phyloP scores from a whole-genome alignment of 2,797 vertebrate genomes.

The Hoplostethus atlanticus region DNA sequence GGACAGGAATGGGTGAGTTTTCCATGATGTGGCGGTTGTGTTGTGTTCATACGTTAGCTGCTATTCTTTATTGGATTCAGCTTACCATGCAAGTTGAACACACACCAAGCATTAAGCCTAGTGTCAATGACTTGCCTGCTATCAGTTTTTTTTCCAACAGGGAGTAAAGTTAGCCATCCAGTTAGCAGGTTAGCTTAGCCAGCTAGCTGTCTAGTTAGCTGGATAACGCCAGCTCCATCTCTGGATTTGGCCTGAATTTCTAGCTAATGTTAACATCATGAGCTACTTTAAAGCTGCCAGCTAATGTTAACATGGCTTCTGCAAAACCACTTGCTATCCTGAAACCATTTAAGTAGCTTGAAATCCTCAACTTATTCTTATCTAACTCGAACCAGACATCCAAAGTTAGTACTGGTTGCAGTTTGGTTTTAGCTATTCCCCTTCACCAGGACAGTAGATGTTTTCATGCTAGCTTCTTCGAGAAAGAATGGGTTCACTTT shows the following conservation, averaged over 20 bases:
- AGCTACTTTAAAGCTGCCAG: slow-evolving; percentile 2
- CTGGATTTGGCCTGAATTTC: slow-evolving; percentile 36
- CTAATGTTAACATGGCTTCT: slow-evolving; percentile 6
- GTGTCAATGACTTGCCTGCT: slow-evolving; percentile 5
- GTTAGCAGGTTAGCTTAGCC: slow-evolving; percentile 65
- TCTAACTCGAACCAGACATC: neutral
- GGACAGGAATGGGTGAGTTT: slow-evolving; percentile 86
- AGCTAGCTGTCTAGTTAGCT: slow-evolving; percentile 50
- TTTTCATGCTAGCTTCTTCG: neutral
- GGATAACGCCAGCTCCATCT: slow-evolving; percentile 65
- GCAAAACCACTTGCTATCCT: neutral
- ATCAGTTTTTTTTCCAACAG: neutral
- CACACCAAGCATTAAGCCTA: neutral
- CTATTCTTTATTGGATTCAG: neutral
- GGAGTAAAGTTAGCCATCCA: slow-evolving; percentile 54
- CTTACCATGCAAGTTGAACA: neutral
- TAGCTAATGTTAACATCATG: slow-evolving; percentile 20
- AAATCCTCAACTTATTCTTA: neutral
- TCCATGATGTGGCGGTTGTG: slow-evolving; percentile 73
- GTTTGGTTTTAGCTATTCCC: neutral
- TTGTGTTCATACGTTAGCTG: neutral
- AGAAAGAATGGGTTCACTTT: neutral
- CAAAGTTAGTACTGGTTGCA: slow-evolving; percentile 5
- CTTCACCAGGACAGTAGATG: slow-evolving; percentile 15
- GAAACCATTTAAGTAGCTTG: neutral